A percentile compares a stretch with the other conserved stretches of the same genome.
phyloP scores from a whole-genome alignment of 2,797 vertebrate species.

The Typhlichthys subterraneus region DNA sequence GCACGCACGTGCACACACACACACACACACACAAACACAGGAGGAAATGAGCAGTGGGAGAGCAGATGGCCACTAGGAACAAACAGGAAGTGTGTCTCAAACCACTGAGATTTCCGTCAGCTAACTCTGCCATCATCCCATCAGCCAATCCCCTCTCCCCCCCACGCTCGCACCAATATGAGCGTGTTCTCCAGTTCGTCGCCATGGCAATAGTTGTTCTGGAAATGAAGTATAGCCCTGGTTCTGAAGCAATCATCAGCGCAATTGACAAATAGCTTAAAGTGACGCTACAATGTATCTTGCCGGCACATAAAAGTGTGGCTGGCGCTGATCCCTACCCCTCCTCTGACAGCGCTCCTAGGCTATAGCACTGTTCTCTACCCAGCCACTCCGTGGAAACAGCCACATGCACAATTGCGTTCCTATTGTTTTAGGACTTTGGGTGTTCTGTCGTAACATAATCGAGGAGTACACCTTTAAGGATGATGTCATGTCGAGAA shows the following conservation, averaged over 20 bases:
- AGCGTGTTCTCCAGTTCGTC: neutral
- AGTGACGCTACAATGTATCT: neutral
- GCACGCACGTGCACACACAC: neutral
- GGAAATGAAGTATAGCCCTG: neutral
- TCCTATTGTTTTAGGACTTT: no score
- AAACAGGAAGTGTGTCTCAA: conserved; percentile 68
- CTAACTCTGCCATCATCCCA: conserved; percentile 3
- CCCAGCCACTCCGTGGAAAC: no score
- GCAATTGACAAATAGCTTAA: neutral
- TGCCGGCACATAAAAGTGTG: no score
- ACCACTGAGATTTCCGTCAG: conserved; percentile 39
- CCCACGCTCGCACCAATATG: neutral
- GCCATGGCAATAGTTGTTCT: neutral
- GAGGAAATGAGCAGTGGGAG: conserved; percentile 46
- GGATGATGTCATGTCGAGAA: no score
- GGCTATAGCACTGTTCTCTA: no score
- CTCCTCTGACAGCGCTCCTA: no score
- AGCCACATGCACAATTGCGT: no score
- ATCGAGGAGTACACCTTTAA: no score
- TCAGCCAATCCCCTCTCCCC: neutral
- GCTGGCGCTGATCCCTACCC: no score
- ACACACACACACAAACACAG: conserved; percentile 5
- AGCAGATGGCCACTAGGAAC: conserved; percentile 64
- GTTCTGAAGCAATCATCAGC: neutral
- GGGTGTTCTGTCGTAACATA: no score